A percentile compares a stretch with the other conserved stretches of the same genome.
Evolutionary conservation across 2,113 vertebrate species (phyloP).

Genomic region (Colistium nudipinnis): DNA sequence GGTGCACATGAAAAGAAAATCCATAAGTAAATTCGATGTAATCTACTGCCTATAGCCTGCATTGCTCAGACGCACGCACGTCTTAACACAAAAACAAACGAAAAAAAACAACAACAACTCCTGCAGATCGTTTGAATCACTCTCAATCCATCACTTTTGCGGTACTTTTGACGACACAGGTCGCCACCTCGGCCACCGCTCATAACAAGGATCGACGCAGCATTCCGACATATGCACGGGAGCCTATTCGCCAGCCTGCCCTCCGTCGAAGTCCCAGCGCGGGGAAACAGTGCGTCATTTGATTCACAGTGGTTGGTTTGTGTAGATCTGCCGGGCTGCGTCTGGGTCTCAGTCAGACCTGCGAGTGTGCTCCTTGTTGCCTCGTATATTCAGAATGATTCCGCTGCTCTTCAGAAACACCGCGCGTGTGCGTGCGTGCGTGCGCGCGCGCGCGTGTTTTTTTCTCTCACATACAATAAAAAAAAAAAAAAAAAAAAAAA

Average conservation of each 20-base stretch:
- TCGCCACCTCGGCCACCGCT: conserved; percentile 47
- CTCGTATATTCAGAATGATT: too few species aligned
- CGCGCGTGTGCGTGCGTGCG: too few species aligned
- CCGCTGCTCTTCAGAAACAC: too few species aligned
- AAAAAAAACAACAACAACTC: too few species aligned
- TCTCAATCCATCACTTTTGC: conserved; percentile 9
- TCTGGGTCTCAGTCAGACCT: conserved; percentile 48
- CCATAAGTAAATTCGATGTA: too few species aligned
- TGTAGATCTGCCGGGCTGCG: conserved; percentile 43
- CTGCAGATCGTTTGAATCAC: neutral
- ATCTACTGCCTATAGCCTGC: too few species aligned
- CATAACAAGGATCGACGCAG: neutral
- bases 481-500: too few species aligned
- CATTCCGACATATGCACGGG: conserved; percentile 34
- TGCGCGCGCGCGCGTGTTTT: too few species aligned
- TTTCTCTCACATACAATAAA: too few species aligned
- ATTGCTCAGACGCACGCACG: too few species aligned
- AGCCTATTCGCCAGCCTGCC: neutral
- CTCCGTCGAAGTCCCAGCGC: conserved; percentile 34
- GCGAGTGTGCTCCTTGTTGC: conserved; percentile 24
- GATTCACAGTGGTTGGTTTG: conserved; percentile 69
- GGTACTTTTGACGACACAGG: neutral
- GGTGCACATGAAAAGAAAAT: neutral
- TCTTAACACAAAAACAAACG: too few species aligned
- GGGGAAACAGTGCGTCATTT: conserved; percentile 73